Percentiles rank a stretch among this genome's conserved stretches.
Conservation (phyloP, 2,797 vertebrate species). For the Paratrypauchen microcephalus region DNA sequence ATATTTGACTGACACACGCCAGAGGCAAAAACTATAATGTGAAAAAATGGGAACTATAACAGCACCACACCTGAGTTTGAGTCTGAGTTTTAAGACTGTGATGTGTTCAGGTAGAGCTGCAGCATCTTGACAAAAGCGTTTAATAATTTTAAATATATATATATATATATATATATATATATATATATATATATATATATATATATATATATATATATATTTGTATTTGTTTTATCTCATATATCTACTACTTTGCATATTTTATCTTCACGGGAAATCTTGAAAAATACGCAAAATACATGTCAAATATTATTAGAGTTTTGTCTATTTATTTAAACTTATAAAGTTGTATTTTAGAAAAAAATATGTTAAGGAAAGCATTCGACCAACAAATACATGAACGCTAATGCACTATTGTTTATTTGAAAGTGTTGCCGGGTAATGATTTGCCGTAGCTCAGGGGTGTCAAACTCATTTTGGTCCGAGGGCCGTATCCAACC, state of each 20-base stretch:
- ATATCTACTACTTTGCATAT: background rate
- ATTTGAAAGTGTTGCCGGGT: too few relatives aligned
- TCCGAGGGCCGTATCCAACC: too few relatives aligned
- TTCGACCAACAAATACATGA: too few relatives aligned
- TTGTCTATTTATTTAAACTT: too few relatives aligned
- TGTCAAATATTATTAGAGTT: too few relatives aligned
- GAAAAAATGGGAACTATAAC: constrained; percentile 5
- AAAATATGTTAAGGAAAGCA: too few relatives aligned
- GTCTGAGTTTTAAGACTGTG: constrained; percentile 6
- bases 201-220: background rate
- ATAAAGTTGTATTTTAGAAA: too few relatives aligned
- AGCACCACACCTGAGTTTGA: constrained; percentile 12
- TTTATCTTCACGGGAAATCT: background rate
- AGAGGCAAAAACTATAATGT: constrained; percentile 10
- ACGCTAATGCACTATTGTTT: too few relatives aligned
- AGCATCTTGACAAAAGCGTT: background rate
- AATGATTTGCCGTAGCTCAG: too few relatives aligned
- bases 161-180: too few relatives aligned
- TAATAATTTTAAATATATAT: background rate
- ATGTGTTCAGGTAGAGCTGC: background rate
- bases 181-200: background rate
- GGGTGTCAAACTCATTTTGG: too few relatives aligned
- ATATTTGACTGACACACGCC: constrained; percentile 35
- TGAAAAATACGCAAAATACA: background rate
- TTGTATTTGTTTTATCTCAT: background rate